These are phyloP conservation scores for Palloptera scutellata DNA, from an alignment of 2,888 invertebrate genomes.

Conservation along the genomic window DNA sequence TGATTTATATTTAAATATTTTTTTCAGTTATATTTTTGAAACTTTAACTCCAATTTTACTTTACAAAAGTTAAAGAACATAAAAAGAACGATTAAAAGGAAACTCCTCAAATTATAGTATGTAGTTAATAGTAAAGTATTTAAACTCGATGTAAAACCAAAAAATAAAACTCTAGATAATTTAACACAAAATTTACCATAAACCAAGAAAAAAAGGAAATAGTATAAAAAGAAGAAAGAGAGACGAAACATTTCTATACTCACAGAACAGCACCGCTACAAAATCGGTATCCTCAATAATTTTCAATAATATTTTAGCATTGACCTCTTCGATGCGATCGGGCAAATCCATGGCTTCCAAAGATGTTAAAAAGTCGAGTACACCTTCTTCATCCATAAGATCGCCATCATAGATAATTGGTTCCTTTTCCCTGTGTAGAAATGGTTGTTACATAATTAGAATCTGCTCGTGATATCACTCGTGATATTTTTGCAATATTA, in stretches of 20 bases:
- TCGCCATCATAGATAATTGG: slow-evolving; percentile 97
- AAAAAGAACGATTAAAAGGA: background rate
- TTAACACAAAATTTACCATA: slow-evolving; percentile 25
- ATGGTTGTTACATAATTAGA: slow-evolving; percentile 4
- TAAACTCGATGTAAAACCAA: background rate
- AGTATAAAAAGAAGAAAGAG: slow-evolving; percentile 23
- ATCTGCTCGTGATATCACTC: background rate
- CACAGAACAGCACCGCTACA: slow-evolving; percentile 93
- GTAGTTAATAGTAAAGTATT: background rate
- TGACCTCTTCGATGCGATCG: slow-evolving; percentile 94
- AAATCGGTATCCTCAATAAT: slow-evolving; percentile 91
- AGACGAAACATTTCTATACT: slow-evolving; percentile 66
- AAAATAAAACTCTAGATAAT: slow-evolving; percentile 23
- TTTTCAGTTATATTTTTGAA: background rate
- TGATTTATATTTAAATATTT: no score
- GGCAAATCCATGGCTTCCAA: slow-evolving; percentile 94
- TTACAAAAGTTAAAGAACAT: background rate
- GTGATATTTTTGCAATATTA: no score
- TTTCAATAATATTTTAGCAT: slow-evolving; percentile 86
- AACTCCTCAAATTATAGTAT: slow-evolving; percentile 15
- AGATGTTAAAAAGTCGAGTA: slow-evolving; percentile 91
- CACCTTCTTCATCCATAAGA: slow-evolving; percentile 93
- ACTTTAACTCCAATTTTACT: background rate
- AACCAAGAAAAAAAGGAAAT: slow-evolving; percentile 27
- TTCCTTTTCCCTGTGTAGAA: slow-evolving; percentile 79